These are phyloP conservation scores for Sebastes oblongus DNA, from an alignment of 2,797 vertebrate species.

Conservation along the genomic window DNA sequence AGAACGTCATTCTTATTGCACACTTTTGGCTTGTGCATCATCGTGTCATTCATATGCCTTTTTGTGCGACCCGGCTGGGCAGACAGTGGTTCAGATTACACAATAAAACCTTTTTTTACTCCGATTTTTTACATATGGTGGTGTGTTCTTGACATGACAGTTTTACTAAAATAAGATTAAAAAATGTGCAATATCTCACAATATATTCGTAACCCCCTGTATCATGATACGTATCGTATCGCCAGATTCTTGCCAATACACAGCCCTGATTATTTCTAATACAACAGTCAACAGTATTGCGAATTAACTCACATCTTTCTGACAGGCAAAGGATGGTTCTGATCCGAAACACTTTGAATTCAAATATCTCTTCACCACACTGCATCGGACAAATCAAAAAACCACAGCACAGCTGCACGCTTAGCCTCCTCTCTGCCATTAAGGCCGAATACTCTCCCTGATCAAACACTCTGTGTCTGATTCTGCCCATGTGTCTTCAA, in stretches of 20 bases:
- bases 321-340: slow-evolving; percentile 25
- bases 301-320: slow-evolving; percentile 30
- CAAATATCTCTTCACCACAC: slow-evolving; percentile 14
- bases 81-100: background rate
- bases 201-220: background rate
- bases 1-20: accelerated
- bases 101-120: background rate
- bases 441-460: slow-evolving; percentile 7
- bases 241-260: background rate
- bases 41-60: no score
- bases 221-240: background rate
- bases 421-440: slow-evolving; percentile 30
- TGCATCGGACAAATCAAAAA: slow-evolving; percentile 10
- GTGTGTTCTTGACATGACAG: background rate
- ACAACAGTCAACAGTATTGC: background rate
- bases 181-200: background rate
- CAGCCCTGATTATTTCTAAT: background rate
- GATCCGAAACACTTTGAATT: slow-evolving; percentile 46
- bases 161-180: no score
- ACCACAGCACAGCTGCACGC: slow-evolving; percentile 34
- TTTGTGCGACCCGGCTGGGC: no score
- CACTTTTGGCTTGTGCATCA: no score
- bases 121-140: background rate
- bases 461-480: slow-evolving; percentile 58
- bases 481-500: slow-evolving; percentile 64